These are phyloP conservation scores for Phengaris arion DNA, from an alignment of 2,888 invertebrate species.

Conservation along the genomic window DNA sequence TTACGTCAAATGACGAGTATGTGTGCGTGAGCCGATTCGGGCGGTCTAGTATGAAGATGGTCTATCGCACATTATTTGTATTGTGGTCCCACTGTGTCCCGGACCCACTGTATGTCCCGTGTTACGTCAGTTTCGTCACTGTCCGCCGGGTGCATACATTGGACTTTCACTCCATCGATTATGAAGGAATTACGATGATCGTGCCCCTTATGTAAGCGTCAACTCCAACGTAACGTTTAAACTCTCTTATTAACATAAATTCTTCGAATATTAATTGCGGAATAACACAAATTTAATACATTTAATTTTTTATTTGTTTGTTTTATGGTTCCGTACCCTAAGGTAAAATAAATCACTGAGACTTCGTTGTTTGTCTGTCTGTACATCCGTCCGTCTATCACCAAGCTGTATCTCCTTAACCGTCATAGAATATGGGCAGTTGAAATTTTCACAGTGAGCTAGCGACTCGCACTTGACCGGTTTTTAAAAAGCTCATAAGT, in stretches of 20 bases:
- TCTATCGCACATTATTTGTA: too few relatives aligned
- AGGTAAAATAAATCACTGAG: too few relatives aligned
- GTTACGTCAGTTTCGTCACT: conserved; percentile 16
- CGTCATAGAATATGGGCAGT: too few relatives aligned
- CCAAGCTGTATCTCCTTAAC: too few relatives aligned
- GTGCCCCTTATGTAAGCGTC: conserved; percentile 14
- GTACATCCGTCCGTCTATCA: too few relatives aligned
- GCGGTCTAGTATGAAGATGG: too few relatives aligned
- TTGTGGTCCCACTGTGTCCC: conserved; percentile 11
- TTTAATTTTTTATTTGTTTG: background rate
- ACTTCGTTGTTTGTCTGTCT: background rate
- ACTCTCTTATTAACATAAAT: conserved; percentile 22
- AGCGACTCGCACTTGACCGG: too few relatives aligned
- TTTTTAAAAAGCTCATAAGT: too few relatives aligned
- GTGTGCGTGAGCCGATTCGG: too few relatives aligned
- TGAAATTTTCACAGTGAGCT: too few relatives aligned
- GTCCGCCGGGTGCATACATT: background rate
- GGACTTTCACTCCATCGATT: conserved; percentile 26
- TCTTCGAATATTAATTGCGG: background rate
- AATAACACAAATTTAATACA: background rate
- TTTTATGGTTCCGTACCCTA: too few relatives aligned
- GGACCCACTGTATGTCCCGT: background rate
- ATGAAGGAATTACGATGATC: conserved; percentile 24
- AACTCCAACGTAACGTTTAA: conserved; percentile 21
- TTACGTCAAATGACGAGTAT: too few relatives aligned